phyloP scores from a whole-genome alignment of 2,797 vertebrate genomes.

The Acanthurus tractus region DNA sequence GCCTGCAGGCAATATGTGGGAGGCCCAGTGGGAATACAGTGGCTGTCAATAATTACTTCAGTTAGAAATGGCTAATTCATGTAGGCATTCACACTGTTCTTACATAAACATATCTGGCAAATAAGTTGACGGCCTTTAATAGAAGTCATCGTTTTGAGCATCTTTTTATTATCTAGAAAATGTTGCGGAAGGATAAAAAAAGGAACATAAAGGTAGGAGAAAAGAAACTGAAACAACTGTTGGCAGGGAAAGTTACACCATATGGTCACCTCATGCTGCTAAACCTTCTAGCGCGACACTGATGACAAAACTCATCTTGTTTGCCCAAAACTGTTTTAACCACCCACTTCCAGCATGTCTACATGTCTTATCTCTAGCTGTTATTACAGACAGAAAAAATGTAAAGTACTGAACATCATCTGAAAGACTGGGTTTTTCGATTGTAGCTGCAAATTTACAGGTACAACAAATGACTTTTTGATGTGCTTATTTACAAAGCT shows the following conservation, averaged over 20 bases:
- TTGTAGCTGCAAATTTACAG: too few relatives aligned
- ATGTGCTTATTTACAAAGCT: background rate
- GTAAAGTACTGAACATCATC: background rate
- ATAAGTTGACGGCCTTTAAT: constrained; percentile 9
- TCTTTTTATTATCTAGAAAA: background rate
- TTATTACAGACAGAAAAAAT: background rate
- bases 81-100: constrained; percentile 33
- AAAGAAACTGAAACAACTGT: constrained; percentile 17
- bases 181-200: background rate
- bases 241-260: constrained; percentile 37
- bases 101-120: constrained; percentile 6
- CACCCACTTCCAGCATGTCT: background rate
- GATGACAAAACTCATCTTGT: constrained; percentile 6
- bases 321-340: constrained; percentile 1
- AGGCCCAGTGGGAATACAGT: constrained; percentile 64
- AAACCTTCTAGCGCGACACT: constrained; percentile 28
- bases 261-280: constrained; percentile 55
- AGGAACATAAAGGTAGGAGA: constrained; percentile 8
- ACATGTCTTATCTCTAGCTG: background rate
- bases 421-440: too few relatives aligned
- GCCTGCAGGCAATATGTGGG: constrained; percentile 58
- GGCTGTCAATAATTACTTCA: constrained; percentile 66
- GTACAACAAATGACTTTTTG: too few relatives aligned
- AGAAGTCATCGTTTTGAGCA: background rate
- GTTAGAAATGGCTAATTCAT: constrained; percentile 54